Percentiles rank a stretch among this genome's conserved stretches.
Evolutionary conservation across 2,113 vertebrate genomes (phyloP).

Genomic region (Narcine bancroftii): DNA sequence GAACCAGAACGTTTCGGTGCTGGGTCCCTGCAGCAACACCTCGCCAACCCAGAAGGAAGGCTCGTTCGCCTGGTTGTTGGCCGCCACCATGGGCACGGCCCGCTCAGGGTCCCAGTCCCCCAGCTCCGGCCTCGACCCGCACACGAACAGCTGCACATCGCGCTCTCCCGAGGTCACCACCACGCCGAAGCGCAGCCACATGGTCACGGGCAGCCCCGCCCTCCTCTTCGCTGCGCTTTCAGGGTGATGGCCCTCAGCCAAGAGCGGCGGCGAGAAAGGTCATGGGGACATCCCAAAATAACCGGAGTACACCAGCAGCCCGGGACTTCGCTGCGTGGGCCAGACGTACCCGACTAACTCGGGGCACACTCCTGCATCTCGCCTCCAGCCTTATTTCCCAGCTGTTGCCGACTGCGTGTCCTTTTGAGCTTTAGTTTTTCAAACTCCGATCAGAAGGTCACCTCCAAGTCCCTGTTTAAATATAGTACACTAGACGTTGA

Average conservation of each 20-base stretch:
- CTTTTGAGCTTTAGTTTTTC: not conserved
- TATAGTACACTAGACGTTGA: too few relatives aligned
- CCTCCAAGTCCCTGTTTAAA: too few relatives aligned
- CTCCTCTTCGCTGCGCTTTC: not conserved
- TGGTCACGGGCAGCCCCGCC: slow-evolving; percentile 30
- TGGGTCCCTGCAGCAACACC: slow-evolving; percentile 58
- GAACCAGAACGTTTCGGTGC: slow-evolving; percentile 69
- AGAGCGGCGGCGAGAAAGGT: too few relatives aligned
- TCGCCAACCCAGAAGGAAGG: slow-evolving; percentile 68
- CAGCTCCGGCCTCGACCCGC: slow-evolving; percentile 76
- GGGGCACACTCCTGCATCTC: not conserved
- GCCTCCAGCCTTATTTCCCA: not conserved
- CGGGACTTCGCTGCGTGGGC: too few relatives aligned
- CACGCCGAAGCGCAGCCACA: slow-evolving; percentile 78
- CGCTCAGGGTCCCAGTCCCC: slow-evolving; percentile 71
- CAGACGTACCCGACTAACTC: too few relatives aligned
- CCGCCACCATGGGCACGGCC: slow-evolving; percentile 65
- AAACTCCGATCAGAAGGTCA: not conserved
- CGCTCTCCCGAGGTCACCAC: slow-evolving; percentile 62
- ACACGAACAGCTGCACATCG: slow-evolving; percentile 59
- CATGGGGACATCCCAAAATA: not conserved
- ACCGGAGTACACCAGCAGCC: not conserved
- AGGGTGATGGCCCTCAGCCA: too few relatives aligned
- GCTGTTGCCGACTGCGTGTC: too few relatives aligned
- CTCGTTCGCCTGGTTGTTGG: slow-evolving; percentile 45